A percentile compares a stretch with the other conserved stretches of the same genome.
phyloP scores from a whole-genome alignment of 1,140 invertebrate genomes.

The Danaus plexippus region DNA sequence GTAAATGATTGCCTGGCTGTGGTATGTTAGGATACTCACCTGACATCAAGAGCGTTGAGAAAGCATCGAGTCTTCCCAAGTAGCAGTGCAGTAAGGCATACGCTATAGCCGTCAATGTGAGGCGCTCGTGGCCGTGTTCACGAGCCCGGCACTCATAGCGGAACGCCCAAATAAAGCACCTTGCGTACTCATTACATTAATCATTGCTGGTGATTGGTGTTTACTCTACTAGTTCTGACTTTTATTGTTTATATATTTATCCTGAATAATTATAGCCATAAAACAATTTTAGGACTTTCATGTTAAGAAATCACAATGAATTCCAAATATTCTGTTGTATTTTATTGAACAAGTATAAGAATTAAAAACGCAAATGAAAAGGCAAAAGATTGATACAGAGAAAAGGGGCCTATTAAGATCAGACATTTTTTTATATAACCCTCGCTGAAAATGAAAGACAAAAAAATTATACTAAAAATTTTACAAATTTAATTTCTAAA shows the following conservation, averaged over 20 bases:
- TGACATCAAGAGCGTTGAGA: conserved; percentile 40
- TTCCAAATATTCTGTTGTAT: background rate
- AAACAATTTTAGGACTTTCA: background rate
- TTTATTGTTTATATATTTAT: no score
- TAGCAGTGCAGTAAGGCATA: conserved; percentile 37
- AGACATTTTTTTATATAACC: no score
- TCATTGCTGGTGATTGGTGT: no score
- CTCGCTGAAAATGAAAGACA: no score
- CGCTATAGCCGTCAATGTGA: conserved; percentile 37
- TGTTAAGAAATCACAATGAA: background rate
- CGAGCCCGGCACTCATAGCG: conserved; percentile 49
- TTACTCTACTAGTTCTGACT: no score
- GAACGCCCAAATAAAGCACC: conserved; percentile 53
- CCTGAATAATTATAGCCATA: no score
- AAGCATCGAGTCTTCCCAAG: conserved; percentile 26
- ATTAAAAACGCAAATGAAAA: no score
- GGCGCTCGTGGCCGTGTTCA: conserved; percentile 35
- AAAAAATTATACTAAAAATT: no score
- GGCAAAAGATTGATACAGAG: no score
- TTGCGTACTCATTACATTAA: conserved; percentile 11
- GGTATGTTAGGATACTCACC: conserved; percentile 21
- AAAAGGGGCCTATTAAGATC: no score
- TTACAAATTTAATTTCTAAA: no score
- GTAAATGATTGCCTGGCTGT: background rate
- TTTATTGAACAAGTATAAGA: background rate